Base-by-base conservation (phyloP, 2,888 invertebrate genomes). In the Athalia rosae region DNA sequence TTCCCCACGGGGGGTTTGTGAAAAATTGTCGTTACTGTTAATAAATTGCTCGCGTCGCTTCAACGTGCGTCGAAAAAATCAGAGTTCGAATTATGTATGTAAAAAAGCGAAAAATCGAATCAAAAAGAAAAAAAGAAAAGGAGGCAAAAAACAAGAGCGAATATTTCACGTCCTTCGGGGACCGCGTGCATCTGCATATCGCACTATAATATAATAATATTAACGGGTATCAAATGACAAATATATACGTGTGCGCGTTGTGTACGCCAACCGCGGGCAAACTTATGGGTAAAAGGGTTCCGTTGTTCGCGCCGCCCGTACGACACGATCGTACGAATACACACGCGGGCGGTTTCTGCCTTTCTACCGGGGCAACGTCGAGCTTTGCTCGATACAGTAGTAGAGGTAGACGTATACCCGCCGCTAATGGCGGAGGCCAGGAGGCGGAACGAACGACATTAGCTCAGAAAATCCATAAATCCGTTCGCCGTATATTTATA, bases 191-290 rank as follows among this genome's bases (percentile, higher is more conserved):
- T 53, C 9, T 53, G 7, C 48, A 50, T 66, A 47, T 48, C 66
- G 48, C 47, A 13, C 47, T 13, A n/a, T 66, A 15, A 48, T 47
- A 62, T 43, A 43, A 15, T 58, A 43, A 48, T 47, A 66, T 66
- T 66, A 47, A 66, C 47, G 66, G 45, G 13, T 63, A 66, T 66
- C 66, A 15, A 66, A 66, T 66, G 48, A 66, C 66, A 66, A 66
- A 48, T 48, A 66, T 28, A 28, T 28, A 28, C n/a, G n/a, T 28
- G 28, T 28, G 28, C 28, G 47, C 9, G 15, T 7, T 4, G 13
- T 4, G 13, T n/a, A 59, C 59, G 13, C 47, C 48, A 66, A 15
- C 66, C 66, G 66, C 47, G 47, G 28, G 28, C 28, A 48, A 15
- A 66, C 15, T 15, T 66, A 48, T 48, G 66, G 48, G 48, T 66